Conservation (phyloP, 2,888 invertebrate genomes). For the Plagodis pulveraria region DNA sequence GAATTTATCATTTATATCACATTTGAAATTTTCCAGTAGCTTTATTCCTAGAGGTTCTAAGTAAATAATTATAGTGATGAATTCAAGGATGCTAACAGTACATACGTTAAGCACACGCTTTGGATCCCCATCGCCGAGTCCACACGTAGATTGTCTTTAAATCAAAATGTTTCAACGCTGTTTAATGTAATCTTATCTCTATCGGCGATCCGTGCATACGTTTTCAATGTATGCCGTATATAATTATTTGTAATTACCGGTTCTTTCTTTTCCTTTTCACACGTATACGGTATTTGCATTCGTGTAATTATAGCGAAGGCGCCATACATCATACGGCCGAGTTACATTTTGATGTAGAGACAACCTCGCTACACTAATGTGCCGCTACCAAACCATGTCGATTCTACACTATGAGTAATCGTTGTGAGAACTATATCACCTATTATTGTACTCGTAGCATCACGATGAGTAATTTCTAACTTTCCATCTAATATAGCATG, state of each 20-base stretch:
- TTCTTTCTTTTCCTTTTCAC: conserved; percentile 82
- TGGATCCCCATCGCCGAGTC: conserved; percentile 65
- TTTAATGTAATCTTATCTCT: conserved; percentile 80
- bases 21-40: neutral
- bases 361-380: conserved; percentile 67
- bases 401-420: conserved; percentile 72
- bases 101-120: conserved; percentile 80
- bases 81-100: conserved; percentile 69
- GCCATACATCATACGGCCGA: conserved; percentile 74
- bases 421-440: conserved; percentile 78
- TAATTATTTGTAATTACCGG: conserved; percentile 82
- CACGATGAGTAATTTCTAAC: conserved; percentile 75
- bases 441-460: conserved; percentile 66
- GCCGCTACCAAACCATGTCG: conserved; percentile 70
- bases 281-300: conserved; percentile 83
- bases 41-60: neutral
- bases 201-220: conserved; percentile 78
- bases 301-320: conserved; percentile 77
- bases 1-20: conserved; percentile 47
- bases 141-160: conserved; percentile 78
- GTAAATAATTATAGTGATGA: conserved; percentile 53
- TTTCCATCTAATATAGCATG: conserved; percentile 83
- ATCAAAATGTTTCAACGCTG: conserved; percentile 84
- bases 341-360: conserved; percentile 80
- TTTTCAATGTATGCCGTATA: conserved; percentile 78